Base-by-base conservation (phyloP, 2,888 invertebrate genomes). In the Aphidoletes aphidimyza region DNA sequence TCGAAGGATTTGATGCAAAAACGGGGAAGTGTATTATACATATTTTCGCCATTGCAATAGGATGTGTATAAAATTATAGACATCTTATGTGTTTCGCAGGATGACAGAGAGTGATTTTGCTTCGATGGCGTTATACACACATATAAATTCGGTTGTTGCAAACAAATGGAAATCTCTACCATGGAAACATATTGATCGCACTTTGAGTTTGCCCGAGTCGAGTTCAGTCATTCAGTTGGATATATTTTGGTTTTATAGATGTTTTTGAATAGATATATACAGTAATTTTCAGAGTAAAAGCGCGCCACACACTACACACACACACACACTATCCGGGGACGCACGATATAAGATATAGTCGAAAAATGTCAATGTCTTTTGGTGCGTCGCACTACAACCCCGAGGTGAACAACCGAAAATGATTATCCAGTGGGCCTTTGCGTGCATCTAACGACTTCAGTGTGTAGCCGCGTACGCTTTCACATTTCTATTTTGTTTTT, bases 291-390 rank as follows among this genome's bases (percentile, higher is more conserved):
- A 6, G 34, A 11, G 19, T 11, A 5, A 22, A 59, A 59, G n/a
- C n/a, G n/a, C n/a, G n/a, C n/a, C n/a, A n/a, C n/a, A n/a, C n/a
- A n/a, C n/a, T 59, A 49, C n/a, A 49, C 59, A 59, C 1, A n/a
- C 6, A 37, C n/a, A n/a, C n/a, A 37, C n/a, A 69, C 69, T 69
- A 69, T 69, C 69, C 69, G 34, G n/a, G n/a, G 34, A 81, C 81
- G 81, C 81, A 81, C 22, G 37, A n/a, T 36, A 81, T 81, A 81
- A 81, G 81, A 81, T 37, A 81, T 37, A 36, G 81, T 81, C 81
- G 81, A 81, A 81, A 81, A 81, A 81, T 81, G 81, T 81, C 81
- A 81, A 81, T 81, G 81, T 81, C 81, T 81, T 81, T 81, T 81
- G 81, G 81, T 81, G 81, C 81, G 81, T 81, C 37, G 81, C 81